Conservation (phyloP, 2,888 invertebrate genomes). For the Pandemis cinnamomeana region DNA sequence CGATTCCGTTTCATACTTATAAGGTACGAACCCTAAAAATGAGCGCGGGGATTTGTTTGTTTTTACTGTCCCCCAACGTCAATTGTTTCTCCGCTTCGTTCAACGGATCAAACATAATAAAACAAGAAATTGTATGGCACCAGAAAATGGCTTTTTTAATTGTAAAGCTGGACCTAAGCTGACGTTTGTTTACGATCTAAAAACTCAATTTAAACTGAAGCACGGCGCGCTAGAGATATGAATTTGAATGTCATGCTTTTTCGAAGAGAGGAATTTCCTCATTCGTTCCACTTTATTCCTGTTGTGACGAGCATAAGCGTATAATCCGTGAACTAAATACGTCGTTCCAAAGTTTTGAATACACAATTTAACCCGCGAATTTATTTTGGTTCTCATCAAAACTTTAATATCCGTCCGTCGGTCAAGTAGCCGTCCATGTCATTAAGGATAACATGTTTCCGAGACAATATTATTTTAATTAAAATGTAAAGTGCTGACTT, state of each 20-base stretch:
- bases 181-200: background rate
- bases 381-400: constrained; percentile 15
- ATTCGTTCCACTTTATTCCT: background rate
- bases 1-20: no score
- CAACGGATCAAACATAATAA: constrained; percentile 25
- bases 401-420: constrained; percentile 33
- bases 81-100: constrained; percentile 10
- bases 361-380: background rate
- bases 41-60: constrained; percentile 21
- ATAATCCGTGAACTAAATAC: constrained; percentile 2
- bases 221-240: background rate
- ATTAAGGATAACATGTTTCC: background rate
- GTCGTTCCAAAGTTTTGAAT: background rate
- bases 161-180: background rate
- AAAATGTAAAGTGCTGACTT: background rate
- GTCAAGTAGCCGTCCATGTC: background rate
- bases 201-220: background rate
- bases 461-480: background rate
- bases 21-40: background rate
- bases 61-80: constrained; percentile 17
- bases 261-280: background rate
- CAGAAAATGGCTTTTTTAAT: background rate
- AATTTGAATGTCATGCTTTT: background rate
- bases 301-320: background rate
- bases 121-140: background rate